A percentile compares a stretch with the other conserved stretches of the same genome.
Evolutionary conservation across 2,888 invertebrate genomes (phyloP).

Genomic region (Pogonocherus hispidulus): DNA sequence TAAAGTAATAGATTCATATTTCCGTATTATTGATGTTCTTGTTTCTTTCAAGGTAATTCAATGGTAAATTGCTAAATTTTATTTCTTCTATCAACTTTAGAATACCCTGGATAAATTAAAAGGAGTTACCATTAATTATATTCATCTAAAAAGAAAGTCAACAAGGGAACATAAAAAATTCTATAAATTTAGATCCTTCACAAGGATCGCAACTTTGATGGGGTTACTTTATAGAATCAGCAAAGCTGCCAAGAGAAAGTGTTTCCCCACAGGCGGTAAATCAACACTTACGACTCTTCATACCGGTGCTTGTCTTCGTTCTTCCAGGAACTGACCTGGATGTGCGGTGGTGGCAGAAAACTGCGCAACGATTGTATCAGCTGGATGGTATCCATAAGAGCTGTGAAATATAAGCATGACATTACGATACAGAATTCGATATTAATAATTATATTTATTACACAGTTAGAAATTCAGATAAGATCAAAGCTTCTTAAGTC

Average conservation of each 20-base stretch:
- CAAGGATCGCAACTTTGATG: slow-evolving; percentile 49
- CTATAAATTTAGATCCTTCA: slow-evolving; percentile 55
- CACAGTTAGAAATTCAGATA: slow-evolving; percentile 55
- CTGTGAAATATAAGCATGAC: slow-evolving; percentile 68
- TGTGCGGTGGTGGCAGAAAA: slow-evolving; percentile 88
- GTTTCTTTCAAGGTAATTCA: no score
- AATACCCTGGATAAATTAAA: no score
- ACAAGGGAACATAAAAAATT: slow-evolving; percentile 48
- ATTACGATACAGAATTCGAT: neutral
- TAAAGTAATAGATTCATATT: no score
- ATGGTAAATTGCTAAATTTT: no score
- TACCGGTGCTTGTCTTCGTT: slow-evolving; percentile 82
- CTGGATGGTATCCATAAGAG: slow-evolving; percentile 88
- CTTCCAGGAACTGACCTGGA: slow-evolving; percentile 91
- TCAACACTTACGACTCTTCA: slow-evolving; percentile 59
- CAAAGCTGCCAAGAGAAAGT: slow-evolving; percentile 34
- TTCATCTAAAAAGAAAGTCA: slow-evolving; percentile 22
- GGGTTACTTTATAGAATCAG: slow-evolving; percentile 35
- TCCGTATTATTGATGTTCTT: no score
- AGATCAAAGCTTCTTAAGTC: slow-evolving; percentile 63
- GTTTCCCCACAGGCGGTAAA: neutral
- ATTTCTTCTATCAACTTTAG: no score
- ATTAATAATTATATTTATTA: neutral
- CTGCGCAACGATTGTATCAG: slow-evolving; percentile 87
- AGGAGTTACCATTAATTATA: no score